These are phyloP conservation scores for Nibea coibor DNA, from an alignment of 2,113 vertebrate species.

Conservation along the genomic window DNA sequence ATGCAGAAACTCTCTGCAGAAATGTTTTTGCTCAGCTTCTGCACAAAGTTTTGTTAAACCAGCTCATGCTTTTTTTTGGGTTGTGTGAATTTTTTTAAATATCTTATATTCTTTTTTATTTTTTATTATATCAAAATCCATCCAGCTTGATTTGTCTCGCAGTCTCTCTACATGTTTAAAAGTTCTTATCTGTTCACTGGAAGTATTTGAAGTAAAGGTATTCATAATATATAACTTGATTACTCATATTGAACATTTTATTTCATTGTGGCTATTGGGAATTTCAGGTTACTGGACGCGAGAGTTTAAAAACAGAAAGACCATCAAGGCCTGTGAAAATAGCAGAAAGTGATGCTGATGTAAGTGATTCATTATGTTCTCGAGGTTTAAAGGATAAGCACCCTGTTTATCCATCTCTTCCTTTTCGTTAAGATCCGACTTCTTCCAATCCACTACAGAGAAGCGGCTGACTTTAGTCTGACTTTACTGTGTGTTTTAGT, in stretches of 20 bases:
- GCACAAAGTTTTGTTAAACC: conserved; percentile 13
- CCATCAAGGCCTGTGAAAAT: conserved; percentile 92
- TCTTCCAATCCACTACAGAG: conserved; percentile 68
- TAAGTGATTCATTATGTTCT: conserved; percentile 83
- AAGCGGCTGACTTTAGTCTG: conserved; percentile 59
- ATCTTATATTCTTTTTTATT: not conserved
- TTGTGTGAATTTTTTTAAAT: not conserved
- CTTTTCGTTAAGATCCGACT: conserved; percentile 55
- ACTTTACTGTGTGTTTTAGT: conserved; percentile 59
- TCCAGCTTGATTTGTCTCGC: conserved; percentile 32
- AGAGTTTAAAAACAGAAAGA: conserved; percentile 90
- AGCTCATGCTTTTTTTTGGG: conserved; percentile 11
- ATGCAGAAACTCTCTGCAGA: conserved; percentile 33
- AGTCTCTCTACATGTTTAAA: conserved; percentile 31
- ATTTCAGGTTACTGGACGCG: conserved; percentile 92
- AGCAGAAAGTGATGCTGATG: conserved; percentile 95
- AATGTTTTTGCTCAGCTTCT: conserved; percentile 37
- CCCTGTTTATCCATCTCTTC: conserved; percentile 45
- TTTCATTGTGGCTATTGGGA: conserved; percentile 59
- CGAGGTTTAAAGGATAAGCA: conserved; percentile 52
- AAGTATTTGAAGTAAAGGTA: not conserved
- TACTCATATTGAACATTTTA: conserved; percentile 24
- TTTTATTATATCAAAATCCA: conserved; percentile 19
- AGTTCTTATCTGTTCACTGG: conserved; percentile 16
- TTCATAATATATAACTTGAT: not conserved